Base-by-base conservation (phyloP, 2,888 invertebrate species). In the Scaptomyza cyrtandrae region DNA sequence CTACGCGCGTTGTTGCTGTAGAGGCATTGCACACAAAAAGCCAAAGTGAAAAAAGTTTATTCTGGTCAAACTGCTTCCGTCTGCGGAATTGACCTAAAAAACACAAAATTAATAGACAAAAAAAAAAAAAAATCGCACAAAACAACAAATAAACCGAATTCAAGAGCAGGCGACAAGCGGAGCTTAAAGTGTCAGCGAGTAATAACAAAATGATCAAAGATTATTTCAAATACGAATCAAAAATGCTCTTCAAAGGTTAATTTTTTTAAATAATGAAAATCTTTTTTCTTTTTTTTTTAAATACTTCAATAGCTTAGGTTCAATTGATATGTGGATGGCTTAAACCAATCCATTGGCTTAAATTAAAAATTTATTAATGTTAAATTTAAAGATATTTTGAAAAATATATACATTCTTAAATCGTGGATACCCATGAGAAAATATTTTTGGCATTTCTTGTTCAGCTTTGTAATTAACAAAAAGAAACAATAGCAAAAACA, bases 51-150 rank as follows among this genome's bases (percentile, higher is more conserved):
- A 83, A 77, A 80, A 86, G 75, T 84, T 70, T 71, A 81, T 86
- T 86, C 80, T 86, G 73, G 86, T 86, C 83, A 79, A 83, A 79
- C 81, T 69, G 71, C 78, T 86, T 81, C 85, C 80, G 81, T 84
- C 72, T 84, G 79, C 67, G 71, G 72, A 86, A 80, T 80, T 85
- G 85, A 85, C 85, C 85, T 71, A 86, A 74, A 85, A 79, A 84
- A 79, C 65, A 69, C 65, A 63, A 79, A 83, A 77, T 71, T 79
- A 82, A 85, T 80, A 86, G n/a, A 35, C 13, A 72, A 75, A 71
- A 35, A 49, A 72, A n/a, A n/a, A n/a, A n/a, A n/a, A 78, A 82
- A 80, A 71, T 73, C 63, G 70, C 69, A 56, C 58, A 53, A 53
- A 62, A 52, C 50, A 71, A 64, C 50, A 72, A 72, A 68, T 64